Evolutionary conservation across 1,140 invertebrate species (phyloP), one percentile per base, ranked within the genome.

Genomic region (Pseudomyrmex dendroicus): DNA sequence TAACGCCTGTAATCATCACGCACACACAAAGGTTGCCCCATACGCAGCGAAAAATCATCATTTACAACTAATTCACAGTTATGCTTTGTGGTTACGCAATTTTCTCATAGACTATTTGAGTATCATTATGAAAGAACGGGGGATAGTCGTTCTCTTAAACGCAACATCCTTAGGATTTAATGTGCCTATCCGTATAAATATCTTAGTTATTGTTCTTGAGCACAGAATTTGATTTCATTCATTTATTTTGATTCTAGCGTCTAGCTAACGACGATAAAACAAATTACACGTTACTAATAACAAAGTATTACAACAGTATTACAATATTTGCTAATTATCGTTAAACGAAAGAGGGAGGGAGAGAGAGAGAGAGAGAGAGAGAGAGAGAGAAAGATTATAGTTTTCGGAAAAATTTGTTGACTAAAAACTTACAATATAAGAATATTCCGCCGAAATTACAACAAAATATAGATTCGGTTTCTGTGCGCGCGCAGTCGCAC

Each of bases 151-250:
- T 35, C 84, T 35, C 35, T 35, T 86, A 87, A 83, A 88, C 82
- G 86, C 68, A 82, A 84, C 72, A 84, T 59, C 62, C 86, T 87
- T 88, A 87, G 72, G 66, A 54, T 86, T 88, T 88, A 87, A 73
- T 84, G 35, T 35, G 84, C 77, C 68, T 89, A 83, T 83, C 44
- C 66, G 35, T 35, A 57, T 78, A 91, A 83, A 87, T 89, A 91
- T 73, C 84, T 92, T 92, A 92, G 82, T 93, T 92, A 93, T 92
- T 93, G 91, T 93, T 93, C 91, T 92, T 91, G 91, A 93, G 92
- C 91, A 90, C 86, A 90, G 89, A 89, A 86, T 85, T 87, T 64
- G 82, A 89, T 77, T 85, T 73, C 52, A 57, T 63, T 78, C 67
- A 72, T 56, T 72, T 63, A 67, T 50, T 35, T 68, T 62, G 80